phyloP scores from a whole-genome alignment of 1,140 invertebrate genomes.

The Littorina saxatilis region DNA sequence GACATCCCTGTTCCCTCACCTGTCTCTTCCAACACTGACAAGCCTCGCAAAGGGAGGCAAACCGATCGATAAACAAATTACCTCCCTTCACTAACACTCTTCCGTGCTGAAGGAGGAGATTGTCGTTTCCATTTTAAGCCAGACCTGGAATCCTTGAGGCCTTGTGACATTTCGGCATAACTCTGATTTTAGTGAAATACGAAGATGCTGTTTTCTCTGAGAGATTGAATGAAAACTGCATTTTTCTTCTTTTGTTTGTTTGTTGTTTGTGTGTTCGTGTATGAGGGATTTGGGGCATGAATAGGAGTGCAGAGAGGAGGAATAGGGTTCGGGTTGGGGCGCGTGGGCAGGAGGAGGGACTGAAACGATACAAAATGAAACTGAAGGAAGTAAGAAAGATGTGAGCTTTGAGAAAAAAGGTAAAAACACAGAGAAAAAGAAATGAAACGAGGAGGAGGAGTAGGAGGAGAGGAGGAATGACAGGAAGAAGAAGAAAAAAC shows the following conservation, averaged over 20 bases:
- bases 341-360: too few relatives aligned
- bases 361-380: too few relatives aligned
- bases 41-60: not conserved
- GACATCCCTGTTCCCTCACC: not conserved
- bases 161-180: not conserved
- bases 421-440: not conserved
- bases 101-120: not conserved
- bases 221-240: too few relatives aligned
- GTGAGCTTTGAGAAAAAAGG: not conserved
- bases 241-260: not conserved
- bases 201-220: too few relatives aligned
- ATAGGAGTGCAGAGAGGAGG: not conserved
- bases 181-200: too few relatives aligned
- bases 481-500: not conserved
- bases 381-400: too few relatives aligned
- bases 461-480: not conserved
- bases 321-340: too few relatives aligned
- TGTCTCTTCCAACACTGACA: not conserved
- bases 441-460: not conserved
- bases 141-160: too few relatives aligned
- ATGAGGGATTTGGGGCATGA: not conserved
- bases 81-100: slow-evolving; percentile 25
- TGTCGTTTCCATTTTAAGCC: slow-evolving; percentile 12
- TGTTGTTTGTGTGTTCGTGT: not conserved
- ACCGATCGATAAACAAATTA: slow-evolving; percentile 22